Evolutionary conservation across 2,888 invertebrate genomes (phyloP).

Genomic region (Eupeodes latifasciatus): DNA sequence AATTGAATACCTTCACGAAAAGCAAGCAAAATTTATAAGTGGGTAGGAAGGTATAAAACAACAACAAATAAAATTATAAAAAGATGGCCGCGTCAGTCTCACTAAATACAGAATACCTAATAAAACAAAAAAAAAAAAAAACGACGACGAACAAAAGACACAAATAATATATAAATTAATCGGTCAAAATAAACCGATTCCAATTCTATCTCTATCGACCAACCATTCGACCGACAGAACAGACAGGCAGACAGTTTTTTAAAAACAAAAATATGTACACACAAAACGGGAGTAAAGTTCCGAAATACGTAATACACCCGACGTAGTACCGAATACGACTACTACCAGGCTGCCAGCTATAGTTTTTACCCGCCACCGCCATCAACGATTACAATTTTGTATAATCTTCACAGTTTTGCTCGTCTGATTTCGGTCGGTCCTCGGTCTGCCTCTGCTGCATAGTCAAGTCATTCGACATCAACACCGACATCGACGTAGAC

Average conservation of each 20-base stretch:
- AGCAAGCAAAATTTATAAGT: neutral
- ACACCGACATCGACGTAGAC: constrained; percentile 24
- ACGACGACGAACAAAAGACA: constrained; percentile 44
- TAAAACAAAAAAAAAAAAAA: no score
- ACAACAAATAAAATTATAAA: constrained; percentile 19
- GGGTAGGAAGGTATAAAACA: constrained; percentile 20
- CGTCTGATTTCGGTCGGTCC: constrained; percentile 50
- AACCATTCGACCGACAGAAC: neutral
- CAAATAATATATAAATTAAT: constrained; percentile 68
- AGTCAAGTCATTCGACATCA: constrained; percentile 41
- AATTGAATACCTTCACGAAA: constrained; percentile 58
- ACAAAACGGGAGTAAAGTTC: constrained; percentile 69
- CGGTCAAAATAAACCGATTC: constrained; percentile 74
- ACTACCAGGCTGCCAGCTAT: constrained; percentile 68
- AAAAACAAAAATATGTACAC: constrained; percentile 11
- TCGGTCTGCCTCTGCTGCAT: constrained; percentile 32
- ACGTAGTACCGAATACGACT: constrained; percentile 70
- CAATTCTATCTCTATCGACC: constrained; percentile 31
- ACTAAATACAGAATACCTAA: constrained; percentile 46
- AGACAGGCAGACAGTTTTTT: constrained; percentile 8
- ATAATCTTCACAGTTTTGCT: constrained; percentile 55
- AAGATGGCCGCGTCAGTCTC: constrained; percentile 68
- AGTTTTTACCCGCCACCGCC: constrained; percentile 44
- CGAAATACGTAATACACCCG: constrained; percentile 75
- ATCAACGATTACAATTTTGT: constrained; percentile 49